Percentiles rank a stretch among this genome's conserved stretches.
These are phyloP conservation scores for Brachionus koreanus DNA, from an alignment of 1,140 invertebrate species.

Conservation along the genomic window DNA sequence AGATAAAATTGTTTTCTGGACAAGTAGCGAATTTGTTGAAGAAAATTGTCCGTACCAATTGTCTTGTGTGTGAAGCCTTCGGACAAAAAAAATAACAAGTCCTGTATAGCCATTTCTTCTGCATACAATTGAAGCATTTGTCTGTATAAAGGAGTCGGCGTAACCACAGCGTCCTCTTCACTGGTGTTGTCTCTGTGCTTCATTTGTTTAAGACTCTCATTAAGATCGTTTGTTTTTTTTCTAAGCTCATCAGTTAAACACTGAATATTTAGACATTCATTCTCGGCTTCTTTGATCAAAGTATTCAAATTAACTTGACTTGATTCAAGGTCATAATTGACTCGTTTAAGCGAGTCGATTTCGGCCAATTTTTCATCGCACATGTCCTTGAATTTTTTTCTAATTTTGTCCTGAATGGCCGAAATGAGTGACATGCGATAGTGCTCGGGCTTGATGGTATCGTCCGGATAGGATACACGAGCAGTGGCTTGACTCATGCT, in stretches of 20 bases:
- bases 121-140: constrained; percentile 92
- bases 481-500: constrained; percentile 35
- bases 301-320: constrained; percentile 78
- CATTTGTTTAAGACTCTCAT: not conserved
- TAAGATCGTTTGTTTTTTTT: not conserved
- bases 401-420: constrained; percentile 88
- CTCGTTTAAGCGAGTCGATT: constrained; percentile 79
- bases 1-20: constrained; percentile 93
- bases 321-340: constrained; percentile 78
- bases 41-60: constrained; percentile 45
- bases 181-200: constrained; percentile 64
- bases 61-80: constrained; percentile 71
- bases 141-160: constrained; percentile 90
- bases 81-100: constrained; percentile 97
- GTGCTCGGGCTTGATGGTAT: constrained; percentile 41
- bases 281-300: constrained; percentile 74
- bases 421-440: constrained; percentile 74
- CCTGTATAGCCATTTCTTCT: constrained; percentile 94
- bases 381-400: constrained; percentile 77
- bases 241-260: not conserved
- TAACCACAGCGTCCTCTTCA: constrained; percentile 92
- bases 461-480: constrained; percentile 29
- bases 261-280: constrained; percentile 67
- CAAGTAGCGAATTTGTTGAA: constrained; percentile 78
- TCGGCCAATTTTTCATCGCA: constrained; percentile 80